Percentiles rank a stretch among this genome's conserved stretches.
Evolutionary conservation across 2,888 invertebrate species (phyloP).

Genomic region (Antitype chi): DNA sequence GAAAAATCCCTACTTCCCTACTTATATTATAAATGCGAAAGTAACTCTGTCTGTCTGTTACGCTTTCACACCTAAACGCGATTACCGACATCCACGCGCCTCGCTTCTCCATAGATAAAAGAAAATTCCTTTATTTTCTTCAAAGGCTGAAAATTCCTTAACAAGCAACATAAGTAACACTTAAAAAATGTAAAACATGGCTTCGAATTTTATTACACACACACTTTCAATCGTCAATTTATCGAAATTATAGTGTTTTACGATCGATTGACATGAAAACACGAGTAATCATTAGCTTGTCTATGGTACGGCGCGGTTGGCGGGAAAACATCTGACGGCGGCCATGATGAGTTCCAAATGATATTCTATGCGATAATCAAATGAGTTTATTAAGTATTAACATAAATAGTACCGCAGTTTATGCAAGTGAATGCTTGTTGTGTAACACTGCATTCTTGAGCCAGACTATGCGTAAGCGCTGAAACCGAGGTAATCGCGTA

Average conservation of each 20-base stretch:
- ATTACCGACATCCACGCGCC: no score
- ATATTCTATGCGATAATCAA: conserved; percentile 66
- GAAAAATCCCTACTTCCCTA: not conserved
- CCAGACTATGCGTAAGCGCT: conserved; percentile 80
- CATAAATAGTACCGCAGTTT: conserved; percentile 67
- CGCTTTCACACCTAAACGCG: no score
- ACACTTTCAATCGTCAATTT: conserved; percentile 54
- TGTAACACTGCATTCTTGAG: conserved; percentile 81
- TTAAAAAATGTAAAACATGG: conserved; percentile 18
- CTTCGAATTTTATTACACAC: conserved; percentile 50
- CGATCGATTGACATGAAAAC: conserved; percentile 60
- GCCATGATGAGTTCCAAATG: conserved; percentile 61
- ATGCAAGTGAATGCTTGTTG: conserved; percentile 77
- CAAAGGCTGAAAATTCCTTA: not conserved
- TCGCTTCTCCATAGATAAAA: no score
- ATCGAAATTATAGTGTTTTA: conserved; percentile 61
- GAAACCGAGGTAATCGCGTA: conserved; percentile 70
- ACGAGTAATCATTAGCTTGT: conserved; percentile 55
- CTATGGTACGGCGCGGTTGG: conserved; percentile 46
- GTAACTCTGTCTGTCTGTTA: no score
- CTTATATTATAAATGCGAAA: no score
- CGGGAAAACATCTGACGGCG: conserved; percentile 57
- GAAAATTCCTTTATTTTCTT: not conserved
- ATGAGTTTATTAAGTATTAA: conserved; percentile 63
- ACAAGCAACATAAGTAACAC: not conserved